Percentiles rank a stretch among this genome's conserved stretches.
These are phyloP conservation scores for Aegithalos caudatus DNA, from an alignment of 2,113 vertebrate species.

Conservation along the genomic window DNA sequence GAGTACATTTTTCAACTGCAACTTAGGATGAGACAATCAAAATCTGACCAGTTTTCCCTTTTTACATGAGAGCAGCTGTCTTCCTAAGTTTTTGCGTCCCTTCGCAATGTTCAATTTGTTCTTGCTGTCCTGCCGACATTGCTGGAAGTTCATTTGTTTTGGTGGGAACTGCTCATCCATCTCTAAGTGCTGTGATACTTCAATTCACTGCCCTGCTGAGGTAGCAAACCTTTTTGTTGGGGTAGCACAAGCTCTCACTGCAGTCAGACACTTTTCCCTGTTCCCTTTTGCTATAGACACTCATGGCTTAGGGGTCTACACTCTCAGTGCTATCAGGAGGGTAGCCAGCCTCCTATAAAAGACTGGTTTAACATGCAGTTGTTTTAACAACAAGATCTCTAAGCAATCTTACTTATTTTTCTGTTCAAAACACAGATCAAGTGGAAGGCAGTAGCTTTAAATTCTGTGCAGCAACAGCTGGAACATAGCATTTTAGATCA, in stretches of 20 bases:
- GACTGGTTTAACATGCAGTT: background rate
- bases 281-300: background rate
- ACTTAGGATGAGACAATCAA: background rate
- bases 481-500: conserved; percentile 7
- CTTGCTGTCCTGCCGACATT: background rate
- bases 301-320: background rate
- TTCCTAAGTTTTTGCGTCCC: background rate
- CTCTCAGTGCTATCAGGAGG: background rate
- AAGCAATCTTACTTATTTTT: background rate
- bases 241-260: background rate
- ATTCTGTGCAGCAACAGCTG: conserved; percentile 13
- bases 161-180: conserved; percentile 5
- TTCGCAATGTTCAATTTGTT: background rate
- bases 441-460: background rate
- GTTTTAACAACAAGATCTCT: background rate
- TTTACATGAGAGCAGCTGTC: background rate
- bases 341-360: background rate
- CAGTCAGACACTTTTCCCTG: background rate
- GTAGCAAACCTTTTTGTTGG: background rate
- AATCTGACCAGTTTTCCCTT: background rate
- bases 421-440: background rate
- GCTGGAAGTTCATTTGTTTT: background rate
- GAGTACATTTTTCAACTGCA: fast-evolving
- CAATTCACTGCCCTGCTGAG: background rate
- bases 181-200: background rate